These are phyloP conservation scores for Cyrtorhinus lividipennis DNA, from an alignment of 1,140 invertebrate genomes.

Conservation along the genomic window DNA sequence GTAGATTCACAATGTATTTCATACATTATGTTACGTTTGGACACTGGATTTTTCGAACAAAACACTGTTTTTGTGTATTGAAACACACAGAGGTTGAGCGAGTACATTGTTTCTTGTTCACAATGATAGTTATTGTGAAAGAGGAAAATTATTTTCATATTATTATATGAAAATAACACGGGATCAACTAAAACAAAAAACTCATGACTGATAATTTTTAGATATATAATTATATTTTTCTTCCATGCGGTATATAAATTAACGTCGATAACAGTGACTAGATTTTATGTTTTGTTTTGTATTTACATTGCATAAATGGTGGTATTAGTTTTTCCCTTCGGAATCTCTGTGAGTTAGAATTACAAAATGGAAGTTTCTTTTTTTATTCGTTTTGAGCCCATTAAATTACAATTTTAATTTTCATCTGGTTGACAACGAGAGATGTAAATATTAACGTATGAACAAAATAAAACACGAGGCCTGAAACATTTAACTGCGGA, in stretches of 20 bases:
- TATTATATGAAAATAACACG: too few species aligned
- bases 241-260: background rate
- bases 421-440: background rate
- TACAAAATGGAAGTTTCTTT: background rate
- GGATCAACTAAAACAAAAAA: too few species aligned
- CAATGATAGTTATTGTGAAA: too few species aligned
- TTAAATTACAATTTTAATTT: background rate
- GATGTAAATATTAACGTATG: background rate
- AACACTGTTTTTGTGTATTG: too few species aligned
- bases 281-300: background rate
- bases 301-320: background rate
- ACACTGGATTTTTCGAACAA: too few species aligned
- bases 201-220: too few species aligned
- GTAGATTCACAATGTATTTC: too few species aligned
- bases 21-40: too few species aligned
- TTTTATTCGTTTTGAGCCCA: background rate
- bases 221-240: slow-evolving; percentile 8
- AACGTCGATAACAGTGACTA: slow-evolving; percentile 8
- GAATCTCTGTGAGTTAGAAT: background rate
- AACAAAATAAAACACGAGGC: background rate
- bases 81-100: too few species aligned
- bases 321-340: background rate
- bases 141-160: too few species aligned
- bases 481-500: background rate
- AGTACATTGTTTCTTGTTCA: too few species aligned